Conservation (phyloP, 2,797 vertebrate species). For the Mormyrus hasselquistii region DNA sequence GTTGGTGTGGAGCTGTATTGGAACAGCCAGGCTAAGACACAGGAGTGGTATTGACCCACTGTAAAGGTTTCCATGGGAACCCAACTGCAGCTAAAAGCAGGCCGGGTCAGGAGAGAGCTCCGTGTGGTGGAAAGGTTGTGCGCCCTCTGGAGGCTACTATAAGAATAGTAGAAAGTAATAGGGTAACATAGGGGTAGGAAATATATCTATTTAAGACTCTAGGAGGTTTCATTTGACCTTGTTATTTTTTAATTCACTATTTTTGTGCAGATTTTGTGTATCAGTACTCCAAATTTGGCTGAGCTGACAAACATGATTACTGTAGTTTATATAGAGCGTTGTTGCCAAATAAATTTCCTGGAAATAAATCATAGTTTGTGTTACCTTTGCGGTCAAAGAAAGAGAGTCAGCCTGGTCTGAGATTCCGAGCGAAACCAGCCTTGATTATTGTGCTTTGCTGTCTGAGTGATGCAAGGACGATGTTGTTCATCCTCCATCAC, state of each 20-base stretch:
- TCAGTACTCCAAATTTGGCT: not conserved
- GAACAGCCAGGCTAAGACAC: conserved; percentile 30
- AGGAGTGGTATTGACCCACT: conserved; percentile 37
- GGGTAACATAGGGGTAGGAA: not conserved
- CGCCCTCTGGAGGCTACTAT: conserved; percentile 15
- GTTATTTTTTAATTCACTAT: not conserved
- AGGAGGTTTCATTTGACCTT: not conserved
- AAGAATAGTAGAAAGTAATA: not conserved
- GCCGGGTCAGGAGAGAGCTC: conserved; percentile 19
- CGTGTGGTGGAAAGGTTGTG: not conserved
- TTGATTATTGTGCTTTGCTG: too few species aligned
- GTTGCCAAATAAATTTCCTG: not conserved
- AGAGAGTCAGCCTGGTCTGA: too few species aligned
- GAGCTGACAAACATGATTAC: not conserved
- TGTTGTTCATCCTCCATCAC: too few species aligned
- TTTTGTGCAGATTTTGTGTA: not conserved
- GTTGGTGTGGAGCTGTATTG: not conserved
- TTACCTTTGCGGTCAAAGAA: not conserved
- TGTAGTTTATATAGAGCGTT: not conserved
- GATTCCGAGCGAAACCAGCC: too few species aligned
- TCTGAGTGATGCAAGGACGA: too few species aligned
- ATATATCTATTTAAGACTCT: not conserved
- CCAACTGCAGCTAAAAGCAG: conserved; percentile 31
- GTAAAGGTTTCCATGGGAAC: conserved; percentile 43
- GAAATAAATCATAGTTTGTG: not conserved